Evolutionary conservation across 1,140 invertebrate genomes (phyloP).

Genomic region (Drosophila ercepeae): DNA sequence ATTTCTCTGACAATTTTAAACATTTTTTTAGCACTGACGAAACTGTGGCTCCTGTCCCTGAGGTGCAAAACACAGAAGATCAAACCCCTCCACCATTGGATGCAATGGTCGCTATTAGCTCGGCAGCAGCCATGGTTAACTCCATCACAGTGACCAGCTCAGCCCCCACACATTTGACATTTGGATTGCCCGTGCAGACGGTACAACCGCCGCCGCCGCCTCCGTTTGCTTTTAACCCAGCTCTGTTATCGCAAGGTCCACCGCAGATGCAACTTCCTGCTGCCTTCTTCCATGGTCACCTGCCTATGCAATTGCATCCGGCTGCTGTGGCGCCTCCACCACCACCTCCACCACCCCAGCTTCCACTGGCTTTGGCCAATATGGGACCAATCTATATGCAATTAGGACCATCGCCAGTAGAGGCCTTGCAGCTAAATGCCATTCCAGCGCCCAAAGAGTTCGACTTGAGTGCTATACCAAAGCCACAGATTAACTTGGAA

Average conservation of each 20-base stretch:
- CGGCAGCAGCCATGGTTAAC: conserved; percentile 37
- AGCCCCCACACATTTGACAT: conserved; percentile 70
- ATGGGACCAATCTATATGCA: conserved; percentile 76
- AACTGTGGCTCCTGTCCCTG: conserved; percentile 13
- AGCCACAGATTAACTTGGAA: conserved; percentile 74
- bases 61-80: conserved; percentile 34
- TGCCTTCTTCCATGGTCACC: conserved; percentile 62
- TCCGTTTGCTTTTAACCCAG: conserved; percentile 82
- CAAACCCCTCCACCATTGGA: conserved; percentile 37
- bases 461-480: conserved; percentile 80
- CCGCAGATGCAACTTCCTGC: conserved; percentile 65
- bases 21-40: conserved; percentile 44
- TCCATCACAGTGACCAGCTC: conserved; percentile 51
- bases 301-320: conserved; percentile 60
- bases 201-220: conserved; percentile 78
- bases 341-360: conserved; percentile 72
- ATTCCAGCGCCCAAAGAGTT: conserved; percentile 80
- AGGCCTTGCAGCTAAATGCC: conserved; percentile 74
- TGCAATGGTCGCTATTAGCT: conserved; percentile 38
- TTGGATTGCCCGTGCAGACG: conserved; percentile 75
- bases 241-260: conserved; percentile 70
- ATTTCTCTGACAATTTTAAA: not conserved
- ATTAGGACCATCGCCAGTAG: conserved; percentile 56
- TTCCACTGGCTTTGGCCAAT: conserved; percentile 65
- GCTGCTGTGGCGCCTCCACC: conserved; percentile 77